Percentiles rank a stretch among this genome's conserved stretches.
phyloP scores from a whole-genome alignment of 2,113 vertebrate species.

The Gallinago undulata region DNA sequence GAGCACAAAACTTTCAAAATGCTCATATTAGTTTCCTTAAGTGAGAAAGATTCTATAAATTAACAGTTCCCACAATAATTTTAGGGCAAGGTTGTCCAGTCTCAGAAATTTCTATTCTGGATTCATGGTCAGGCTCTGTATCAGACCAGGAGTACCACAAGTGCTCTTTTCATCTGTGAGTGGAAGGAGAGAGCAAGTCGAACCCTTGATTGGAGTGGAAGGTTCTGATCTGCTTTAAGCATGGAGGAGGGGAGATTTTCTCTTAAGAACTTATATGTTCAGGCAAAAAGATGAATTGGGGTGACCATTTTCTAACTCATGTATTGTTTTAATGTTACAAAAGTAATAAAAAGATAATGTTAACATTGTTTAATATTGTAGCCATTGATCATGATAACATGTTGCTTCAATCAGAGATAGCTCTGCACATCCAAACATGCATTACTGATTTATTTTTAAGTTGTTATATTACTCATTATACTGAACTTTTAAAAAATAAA shows the following conservation, averaged over 20 bases:
- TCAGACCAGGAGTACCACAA: background rate
- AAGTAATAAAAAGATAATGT: background rate
- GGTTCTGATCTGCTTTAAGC: background rate
- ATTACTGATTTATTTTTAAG: background rate
- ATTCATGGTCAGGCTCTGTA: background rate
- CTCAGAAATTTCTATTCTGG: background rate
- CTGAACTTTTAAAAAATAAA: background rate
- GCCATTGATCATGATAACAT: background rate
- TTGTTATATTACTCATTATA: background rate
- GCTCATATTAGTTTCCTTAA: background rate
- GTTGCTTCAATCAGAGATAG: background rate
- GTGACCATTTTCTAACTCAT: background rate
- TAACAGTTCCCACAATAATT: background rate
- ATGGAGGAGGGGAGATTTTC: background rate
- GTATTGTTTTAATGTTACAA: background rate
- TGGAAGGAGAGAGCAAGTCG: background rate
- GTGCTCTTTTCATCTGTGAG: background rate
- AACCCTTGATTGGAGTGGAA: background rate
- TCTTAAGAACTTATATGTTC: background rate
- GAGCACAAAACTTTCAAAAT: background rate
- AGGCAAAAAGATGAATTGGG: background rate
- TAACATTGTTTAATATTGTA: background rate
- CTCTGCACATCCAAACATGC: background rate
- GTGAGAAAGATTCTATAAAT: background rate
- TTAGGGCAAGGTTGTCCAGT: background rate